Evolutionary conservation across 2,888 invertebrate species (phyloP).

Genomic region (Itoplectis maculator): DNA sequence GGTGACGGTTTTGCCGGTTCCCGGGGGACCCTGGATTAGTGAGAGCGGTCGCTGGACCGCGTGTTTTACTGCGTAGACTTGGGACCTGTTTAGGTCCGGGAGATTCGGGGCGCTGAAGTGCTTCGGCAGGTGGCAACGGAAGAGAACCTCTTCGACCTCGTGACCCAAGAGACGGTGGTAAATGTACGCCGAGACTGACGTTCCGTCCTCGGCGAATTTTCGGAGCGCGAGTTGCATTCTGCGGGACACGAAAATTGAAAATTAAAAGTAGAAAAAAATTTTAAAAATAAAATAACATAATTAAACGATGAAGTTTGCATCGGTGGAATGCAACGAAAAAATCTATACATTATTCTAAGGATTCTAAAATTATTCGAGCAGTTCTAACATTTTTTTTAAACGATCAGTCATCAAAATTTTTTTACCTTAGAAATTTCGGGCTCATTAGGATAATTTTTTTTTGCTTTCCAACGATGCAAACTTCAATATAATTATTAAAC

Average conservation of each 20-base stretch:
- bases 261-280: constrained; percentile 35
- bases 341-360: too few species aligned
- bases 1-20: constrained; percentile 99
- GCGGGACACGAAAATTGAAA: constrained; percentile 52
- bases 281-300: too few species aligned
- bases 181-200: constrained; percentile 98
- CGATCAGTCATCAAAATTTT: too few species aligned
- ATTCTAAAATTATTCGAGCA: too few species aligned
- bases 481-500: neutral
- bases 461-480: too few species aligned
- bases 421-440: too few species aligned
- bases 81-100: constrained; percentile 98
- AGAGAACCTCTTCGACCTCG: constrained; percentile 96
- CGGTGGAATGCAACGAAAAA: too few species aligned
- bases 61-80: constrained; percentile 99
- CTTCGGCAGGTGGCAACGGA: constrained; percentile 96
- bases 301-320: too few species aligned
- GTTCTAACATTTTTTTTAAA: too few species aligned
- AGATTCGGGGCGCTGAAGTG: constrained; percentile 98
- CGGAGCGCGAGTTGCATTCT: constrained; percentile 98
- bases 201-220: constrained; percentile 98
- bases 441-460: too few species aligned
- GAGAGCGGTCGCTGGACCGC: constrained; percentile 98
- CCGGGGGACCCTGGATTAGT: constrained; percentile 98
- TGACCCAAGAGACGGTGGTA: constrained; percentile 98